Evolutionary conservation across 2,888 invertebrate genomes (phyloP).

Genomic region (Endomychus coccineus): DNA sequence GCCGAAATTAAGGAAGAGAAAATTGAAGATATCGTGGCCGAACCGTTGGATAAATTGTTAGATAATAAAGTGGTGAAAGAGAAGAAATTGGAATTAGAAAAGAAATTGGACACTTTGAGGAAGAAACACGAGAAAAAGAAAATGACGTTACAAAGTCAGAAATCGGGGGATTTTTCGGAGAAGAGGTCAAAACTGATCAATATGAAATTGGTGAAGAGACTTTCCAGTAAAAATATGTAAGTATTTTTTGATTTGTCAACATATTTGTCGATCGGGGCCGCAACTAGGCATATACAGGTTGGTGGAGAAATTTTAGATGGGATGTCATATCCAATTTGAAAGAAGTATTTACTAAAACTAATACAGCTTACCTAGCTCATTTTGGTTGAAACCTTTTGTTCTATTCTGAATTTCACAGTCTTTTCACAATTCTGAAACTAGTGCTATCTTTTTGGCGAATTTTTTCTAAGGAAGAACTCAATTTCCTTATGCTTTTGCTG

Average conservation of each 20-base stretch:
- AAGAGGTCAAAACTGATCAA: slow-evolving; percentile 67
- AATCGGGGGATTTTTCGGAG: slow-evolving; percentile 54
- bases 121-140: slow-evolving; percentile 78
- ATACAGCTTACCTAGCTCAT: no score
- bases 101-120: slow-evolving; percentile 74
- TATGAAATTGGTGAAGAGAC: slow-evolving; percentile 65
- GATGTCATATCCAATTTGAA: no score
- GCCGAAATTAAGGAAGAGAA: slow-evolving; percentile 38
- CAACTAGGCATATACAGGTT: no score
- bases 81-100: slow-evolving; percentile 75
- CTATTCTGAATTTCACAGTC: slow-evolving; percentile 12
- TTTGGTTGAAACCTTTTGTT: neutral
- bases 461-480: no score
- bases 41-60: slow-evolving; percentile 70
- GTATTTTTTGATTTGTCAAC: no score
- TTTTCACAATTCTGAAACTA: slow-evolving; percentile 5
- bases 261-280: no score
- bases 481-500: no score
- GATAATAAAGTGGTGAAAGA: slow-evolving; percentile 77
- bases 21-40: slow-evolving; percentile 61
- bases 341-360: no score
- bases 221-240: slow-evolving; percentile 75
- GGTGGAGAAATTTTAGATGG: no score
- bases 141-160: slow-evolving; percentile 51
- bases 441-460: slow-evolving; percentile 3